phyloP scores from a whole-genome alignment of 2,797 vertebrate genomes.

The Ataeniobius toweri region DNA sequence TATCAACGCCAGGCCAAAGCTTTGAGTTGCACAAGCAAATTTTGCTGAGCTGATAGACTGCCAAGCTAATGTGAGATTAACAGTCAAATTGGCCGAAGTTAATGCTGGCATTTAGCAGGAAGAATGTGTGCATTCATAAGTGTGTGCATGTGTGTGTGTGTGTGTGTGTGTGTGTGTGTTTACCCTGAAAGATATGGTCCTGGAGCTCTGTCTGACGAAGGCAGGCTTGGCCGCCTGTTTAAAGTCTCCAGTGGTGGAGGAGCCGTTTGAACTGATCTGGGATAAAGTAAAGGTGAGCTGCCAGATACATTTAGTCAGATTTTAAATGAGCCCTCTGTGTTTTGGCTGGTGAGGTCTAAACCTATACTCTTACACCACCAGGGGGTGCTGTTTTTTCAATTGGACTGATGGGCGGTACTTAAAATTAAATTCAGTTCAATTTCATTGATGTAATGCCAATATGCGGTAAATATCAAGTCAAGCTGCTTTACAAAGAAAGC shows the following conservation, averaged over 20 bases:
- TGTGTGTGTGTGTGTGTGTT: slow-evolving; percentile 29
- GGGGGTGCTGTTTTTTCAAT: slow-evolving; percentile 33
- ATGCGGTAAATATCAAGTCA: background rate
- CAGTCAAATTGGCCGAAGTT: slow-evolving; percentile 58
- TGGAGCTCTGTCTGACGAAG: slow-evolving; percentile 84
- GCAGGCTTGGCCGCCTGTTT: slow-evolving; percentile 66
- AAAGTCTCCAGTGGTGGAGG: slow-evolving; percentile 41
- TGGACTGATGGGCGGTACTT: background rate
- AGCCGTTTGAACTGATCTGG: slow-evolving; percentile 56
- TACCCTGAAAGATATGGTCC: slow-evolving; percentile 91
- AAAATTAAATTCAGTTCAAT: background rate
- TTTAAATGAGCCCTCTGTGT: background rate
- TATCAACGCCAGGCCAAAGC: slow-evolving; percentile 14
- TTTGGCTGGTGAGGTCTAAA: background rate
- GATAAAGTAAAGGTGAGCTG: slow-evolving; percentile 3
- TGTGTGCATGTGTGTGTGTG: slow-evolving; percentile 9
- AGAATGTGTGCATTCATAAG: background rate
- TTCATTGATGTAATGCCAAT: background rate
- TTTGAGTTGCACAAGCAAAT: slow-evolving; percentile 57
- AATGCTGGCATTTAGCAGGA: slow-evolving; percentile 4
- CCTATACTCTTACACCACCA: slow-evolving; percentile 20
- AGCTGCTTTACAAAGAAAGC: background rate
- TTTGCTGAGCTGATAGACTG: slow-evolving; percentile 33
- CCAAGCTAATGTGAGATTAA: slow-evolving; percentile 33
- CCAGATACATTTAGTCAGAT: background rate